A percentile compares a stretch with the other conserved stretches of the same genome.
phyloP scores from a whole-genome alignment of 92 coral and sea anemone species.

The Anthopleura xanthogrammica region DNA sequence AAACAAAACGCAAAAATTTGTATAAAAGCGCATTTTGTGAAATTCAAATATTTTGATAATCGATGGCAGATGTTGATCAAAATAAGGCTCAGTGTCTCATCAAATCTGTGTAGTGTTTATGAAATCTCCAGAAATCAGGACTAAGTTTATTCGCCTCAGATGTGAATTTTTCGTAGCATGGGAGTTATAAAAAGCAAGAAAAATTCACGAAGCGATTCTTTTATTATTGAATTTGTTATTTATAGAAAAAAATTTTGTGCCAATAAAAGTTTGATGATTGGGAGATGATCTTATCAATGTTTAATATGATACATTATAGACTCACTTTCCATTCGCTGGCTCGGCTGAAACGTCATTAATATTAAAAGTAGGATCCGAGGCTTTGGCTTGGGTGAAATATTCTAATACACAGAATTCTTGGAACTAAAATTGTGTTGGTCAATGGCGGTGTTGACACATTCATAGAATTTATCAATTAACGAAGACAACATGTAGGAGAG shows the following conservation, averaged over 20 bases:
- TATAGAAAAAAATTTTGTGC: background rate
- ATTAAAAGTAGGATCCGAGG: background rate
- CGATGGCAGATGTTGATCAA: constrained; percentile 2
- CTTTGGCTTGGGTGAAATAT: background rate
- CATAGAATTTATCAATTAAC: background rate
- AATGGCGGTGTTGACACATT: background rate
- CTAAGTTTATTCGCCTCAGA: background rate
- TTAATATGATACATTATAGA: constrained; percentile 2
- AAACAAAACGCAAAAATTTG: background rate
- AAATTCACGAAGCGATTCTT: background rate
- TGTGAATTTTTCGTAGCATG: background rate
- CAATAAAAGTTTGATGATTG: background rate
- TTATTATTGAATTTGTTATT: background rate
- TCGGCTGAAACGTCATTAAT: constrained; percentile 13
- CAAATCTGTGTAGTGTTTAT: background rate
- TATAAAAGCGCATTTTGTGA: background rate
- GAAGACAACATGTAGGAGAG: background rate
- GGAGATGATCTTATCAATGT: constrained; percentile 1
- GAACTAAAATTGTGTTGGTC: background rate
- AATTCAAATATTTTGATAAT: background rate
- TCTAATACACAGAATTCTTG: background rate
- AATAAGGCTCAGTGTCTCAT: background rate
- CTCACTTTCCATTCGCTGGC: constrained; percentile 18
- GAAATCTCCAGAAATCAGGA: background rate
- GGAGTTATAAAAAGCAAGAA: background rate